Percentiles rank a stretch among this genome's conserved stretches.
phyloP scores from a whole-genome alignment of 2,888 invertebrate genomes.

The Elegia similella region DNA sequence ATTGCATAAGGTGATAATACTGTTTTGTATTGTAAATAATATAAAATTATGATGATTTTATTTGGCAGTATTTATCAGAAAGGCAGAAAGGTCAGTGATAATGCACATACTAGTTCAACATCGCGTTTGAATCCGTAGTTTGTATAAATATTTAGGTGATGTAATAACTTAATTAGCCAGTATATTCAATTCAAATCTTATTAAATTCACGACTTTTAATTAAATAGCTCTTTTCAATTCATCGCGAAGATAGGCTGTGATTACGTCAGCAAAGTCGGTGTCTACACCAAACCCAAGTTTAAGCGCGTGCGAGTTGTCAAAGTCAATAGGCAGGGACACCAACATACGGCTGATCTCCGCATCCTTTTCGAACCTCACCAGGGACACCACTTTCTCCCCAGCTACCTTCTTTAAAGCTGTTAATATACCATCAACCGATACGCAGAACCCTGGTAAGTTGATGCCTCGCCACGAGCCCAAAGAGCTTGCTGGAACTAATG shows the following conservation, averaged over 20 bases:
- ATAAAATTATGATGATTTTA: background rate
- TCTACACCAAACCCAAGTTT: slow-evolving; percentile 58
- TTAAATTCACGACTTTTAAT: background rate
- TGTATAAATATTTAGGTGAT: no score
- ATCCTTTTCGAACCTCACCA: slow-evolving; percentile 47
- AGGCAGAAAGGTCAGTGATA: no score
- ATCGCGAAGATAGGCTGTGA: slow-evolving; percentile 48
- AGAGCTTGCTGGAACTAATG: slow-evolving; percentile 36
- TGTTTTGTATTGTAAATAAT: slow-evolving; percentile 10
- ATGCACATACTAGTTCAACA: no score
- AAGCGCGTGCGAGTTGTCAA: slow-evolving; percentile 52
- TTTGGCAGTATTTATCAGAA: no score
- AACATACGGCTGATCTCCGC: slow-evolving; percentile 51
- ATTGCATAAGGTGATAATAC: slow-evolving; percentile 3
- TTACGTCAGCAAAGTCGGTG: slow-evolving; percentile 48
- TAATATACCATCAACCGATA: slow-evolving; percentile 52
- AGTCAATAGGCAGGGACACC: slow-evolving; percentile 50
- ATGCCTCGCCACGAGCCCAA: slow-evolving; percentile 52
- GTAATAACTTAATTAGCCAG: no score
- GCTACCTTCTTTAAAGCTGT: slow-evolving; percentile 49
- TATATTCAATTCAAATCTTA: no score
- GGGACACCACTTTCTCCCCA: slow-evolving; percentile 46
- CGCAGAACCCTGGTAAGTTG: slow-evolving; percentile 58
- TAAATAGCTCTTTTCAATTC: slow-evolving; percentile 20
- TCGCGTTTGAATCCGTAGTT: no score